A percentile compares a stretch with the other conserved stretches of the same genome.
These are phyloP conservation scores for Talpa occidentalis DNA, from an alignment of 2,113 vertebrate species.

Conservation along the genomic window DNA sequence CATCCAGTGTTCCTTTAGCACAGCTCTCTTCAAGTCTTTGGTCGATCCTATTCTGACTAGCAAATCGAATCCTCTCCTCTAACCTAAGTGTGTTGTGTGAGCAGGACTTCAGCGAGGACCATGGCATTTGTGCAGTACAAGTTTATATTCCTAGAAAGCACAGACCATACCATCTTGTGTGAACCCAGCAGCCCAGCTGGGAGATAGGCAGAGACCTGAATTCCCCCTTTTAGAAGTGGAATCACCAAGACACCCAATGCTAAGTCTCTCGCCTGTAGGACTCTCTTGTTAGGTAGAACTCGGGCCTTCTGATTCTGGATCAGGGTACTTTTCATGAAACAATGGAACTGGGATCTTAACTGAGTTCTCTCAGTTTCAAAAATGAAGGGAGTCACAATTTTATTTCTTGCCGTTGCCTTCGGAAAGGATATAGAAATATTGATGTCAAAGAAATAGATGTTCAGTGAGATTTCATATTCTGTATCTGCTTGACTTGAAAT, in stretches of 20 bases:
- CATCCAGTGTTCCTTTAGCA: not conserved
- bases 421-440: not conserved
- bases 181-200: not conserved
- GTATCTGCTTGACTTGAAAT: not conserved
- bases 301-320: not conserved
- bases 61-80: not conserved
- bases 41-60: not conserved
- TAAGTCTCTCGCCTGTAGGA: not conserved
- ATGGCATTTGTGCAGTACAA: not conserved
- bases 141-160: not conserved
- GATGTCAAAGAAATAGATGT: slow-evolving; percentile 14
- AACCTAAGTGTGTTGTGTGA: not conserved
- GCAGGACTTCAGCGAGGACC: not conserved
- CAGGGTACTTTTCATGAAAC: not conserved
- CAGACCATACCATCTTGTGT: rapidly evolving
- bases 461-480: not conserved
- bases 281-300: not conserved
- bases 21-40: not conserved
- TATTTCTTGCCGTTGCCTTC: not conserved
- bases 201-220: not conserved
- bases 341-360: not conserved
- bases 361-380: not conserved
- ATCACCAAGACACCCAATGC: not conserved
- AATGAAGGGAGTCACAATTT: not conserved
- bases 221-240: not conserved